Base-by-base conservation (phyloP, 2,797 vertebrate species). In the Pseudochromis fuscus region DNA sequence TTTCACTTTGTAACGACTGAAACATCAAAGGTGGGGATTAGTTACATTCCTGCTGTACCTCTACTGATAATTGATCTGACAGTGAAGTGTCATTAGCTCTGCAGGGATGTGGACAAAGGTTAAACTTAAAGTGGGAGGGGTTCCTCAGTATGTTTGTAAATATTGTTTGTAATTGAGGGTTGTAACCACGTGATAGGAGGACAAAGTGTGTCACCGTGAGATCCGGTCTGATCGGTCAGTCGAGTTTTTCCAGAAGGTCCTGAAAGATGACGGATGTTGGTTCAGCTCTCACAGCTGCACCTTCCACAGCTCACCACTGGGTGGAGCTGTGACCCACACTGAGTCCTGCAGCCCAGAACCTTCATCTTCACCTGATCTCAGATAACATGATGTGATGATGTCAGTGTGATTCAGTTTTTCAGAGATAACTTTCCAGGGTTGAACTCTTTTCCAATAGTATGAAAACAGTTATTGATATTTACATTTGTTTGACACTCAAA, bases 241-340 rank as follows among this genome's bases (percentile, higher is more conserved):
- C 30, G 12, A 9, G 10, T 48, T 62, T 5, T 62, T 50, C 77
- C 57, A 60, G 27, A 28, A 56, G 1, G 23, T 69, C 21, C 0
- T 24, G 2, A 45, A 46, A 15, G 0, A 18, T 27, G 25, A 51
- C 5, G 0, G 13, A 21, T 51, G 35, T 42, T 33, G 4, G 42
- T 23, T 48, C 5, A 5, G 33, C 28, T 60, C 15, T 51, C 4
- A 24, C 16, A 49, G 28, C 56, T 60, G 78, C 67, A 69, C 23
- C 38, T 67, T 11, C 30, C 30, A 2, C 23, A 49, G 2, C 16
- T 57, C 31, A 44, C 87, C 91, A 91, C 84, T 23, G n/a, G 82
- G 83, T 66, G 90, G 87, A 0, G 79, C 2, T 66, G 28, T 16
- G 72, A 58, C 28, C 60, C 64, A 37, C 64, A 37, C 38, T 24